Evolutionary conservation across 2,113 vertebrate species (phyloP).

Genomic region (Syngnathus typhle): DNA sequence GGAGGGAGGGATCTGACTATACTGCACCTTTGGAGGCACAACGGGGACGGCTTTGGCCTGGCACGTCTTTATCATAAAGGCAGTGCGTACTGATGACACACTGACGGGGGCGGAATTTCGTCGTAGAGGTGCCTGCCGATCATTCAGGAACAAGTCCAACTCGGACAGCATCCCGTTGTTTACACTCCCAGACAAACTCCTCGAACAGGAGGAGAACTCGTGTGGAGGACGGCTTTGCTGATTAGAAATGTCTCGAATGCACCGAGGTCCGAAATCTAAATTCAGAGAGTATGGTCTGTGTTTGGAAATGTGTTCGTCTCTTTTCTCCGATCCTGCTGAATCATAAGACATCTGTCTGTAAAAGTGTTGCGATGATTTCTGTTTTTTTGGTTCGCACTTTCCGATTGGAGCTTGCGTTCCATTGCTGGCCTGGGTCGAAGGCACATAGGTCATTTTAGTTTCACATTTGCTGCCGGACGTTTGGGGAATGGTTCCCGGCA

Average conservation of each 20-base stretch:
- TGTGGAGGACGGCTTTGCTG: slow-evolving; percentile 52
- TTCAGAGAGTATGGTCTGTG: slow-evolving; percentile 72
- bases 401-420: slow-evolving; percentile 35
- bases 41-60: slow-evolving; percentile 92
- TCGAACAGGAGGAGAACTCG: slow-evolving; percentile 40
- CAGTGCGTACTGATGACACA: slow-evolving; percentile 86
- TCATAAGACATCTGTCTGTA: slow-evolving; percentile 67
- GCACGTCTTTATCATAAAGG: slow-evolving; percentile 95
- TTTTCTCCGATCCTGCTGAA: slow-evolving; percentile 42
- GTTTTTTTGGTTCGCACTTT: slow-evolving; percentile 48
- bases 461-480: slow-evolving; percentile 34
- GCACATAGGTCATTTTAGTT: slow-evolving; percentile 34
- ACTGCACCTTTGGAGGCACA: slow-evolving; percentile 89
- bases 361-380: slow-evolving; percentile 62
- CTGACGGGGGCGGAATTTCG: slow-evolving; percentile 92
- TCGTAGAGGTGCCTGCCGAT: slow-evolving; percentile 70
- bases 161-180: slow-evolving; percentile 54
- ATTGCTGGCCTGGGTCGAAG: slow-evolving; percentile 32
- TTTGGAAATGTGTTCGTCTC: slow-evolving; percentile 53
- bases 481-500: slow-evolving; percentile 35
- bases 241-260: slow-evolving; percentile 70
- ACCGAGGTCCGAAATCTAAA: slow-evolving; percentile 64
- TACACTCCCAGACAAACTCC: slow-evolving; percentile 37
- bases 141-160: slow-evolving; percentile 68
- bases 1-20: slow-evolving; percentile 87